A percentile compares a stretch with the other conserved stretches of the same genome.
phyloP scores from a whole-genome alignment of 2,888 invertebrate species.

The Alviniconcha strummeri region DNA sequence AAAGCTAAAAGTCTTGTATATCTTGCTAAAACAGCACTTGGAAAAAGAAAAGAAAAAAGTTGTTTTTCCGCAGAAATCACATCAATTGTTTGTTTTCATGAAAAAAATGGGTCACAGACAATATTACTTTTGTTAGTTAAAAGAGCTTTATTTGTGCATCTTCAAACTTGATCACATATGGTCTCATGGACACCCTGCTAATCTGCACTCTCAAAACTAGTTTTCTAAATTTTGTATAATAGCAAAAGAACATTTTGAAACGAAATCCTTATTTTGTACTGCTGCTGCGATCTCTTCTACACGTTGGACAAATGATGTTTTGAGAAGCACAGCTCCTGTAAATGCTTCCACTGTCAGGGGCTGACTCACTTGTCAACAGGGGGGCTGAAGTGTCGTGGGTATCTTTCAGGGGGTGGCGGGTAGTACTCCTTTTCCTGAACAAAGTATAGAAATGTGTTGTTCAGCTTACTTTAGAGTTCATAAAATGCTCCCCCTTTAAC shows the following conservation, averaged over 20 bases:
- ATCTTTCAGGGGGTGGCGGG: constrained; percentile 37
- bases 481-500: too few relatives aligned
- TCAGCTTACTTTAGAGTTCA: too few relatives aligned
- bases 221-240: background rate
- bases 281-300: too few relatives aligned
- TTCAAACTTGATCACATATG: too few relatives aligned
- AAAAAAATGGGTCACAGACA: too few relatives aligned
- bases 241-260: constrained; percentile 2
- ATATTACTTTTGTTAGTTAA: too few relatives aligned
- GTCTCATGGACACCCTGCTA: too few relatives aligned
- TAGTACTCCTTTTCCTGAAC: constrained; percentile 33
- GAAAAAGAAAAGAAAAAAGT: constrained; percentile 8
- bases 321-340: too few relatives aligned
- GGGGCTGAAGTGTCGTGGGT: constrained; percentile 39
- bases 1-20: background rate
- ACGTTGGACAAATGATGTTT: too few relatives aligned
- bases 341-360: too few relatives aligned
- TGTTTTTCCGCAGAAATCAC: background rate
- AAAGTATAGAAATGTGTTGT: background rate
- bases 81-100: background rate
- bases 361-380: constrained; percentile 44
- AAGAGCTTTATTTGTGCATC: too few relatives aligned
- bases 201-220: too few relatives aligned
- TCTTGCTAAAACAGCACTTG: background rate
- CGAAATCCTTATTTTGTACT: background rate